phyloP scores from a whole-genome alignment of 2,113 vertebrate genomes.

The Lasiurus cinereus region DNA sequence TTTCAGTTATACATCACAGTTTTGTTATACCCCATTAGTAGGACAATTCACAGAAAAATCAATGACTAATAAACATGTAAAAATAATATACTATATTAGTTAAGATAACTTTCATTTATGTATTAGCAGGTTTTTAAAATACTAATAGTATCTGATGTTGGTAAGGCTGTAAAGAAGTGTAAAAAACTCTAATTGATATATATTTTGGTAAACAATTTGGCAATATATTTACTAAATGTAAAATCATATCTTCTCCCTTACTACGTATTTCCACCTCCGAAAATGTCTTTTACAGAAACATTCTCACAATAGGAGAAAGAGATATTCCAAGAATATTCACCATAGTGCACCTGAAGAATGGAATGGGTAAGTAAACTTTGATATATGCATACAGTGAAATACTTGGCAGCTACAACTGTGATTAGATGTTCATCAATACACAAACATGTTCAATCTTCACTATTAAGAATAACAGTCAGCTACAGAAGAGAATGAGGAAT shows the following conservation, averaged over 20 bases:
- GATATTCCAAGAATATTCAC: not conserved
- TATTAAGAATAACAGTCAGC: slow-evolving; percentile 1
- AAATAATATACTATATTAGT: not conserved
- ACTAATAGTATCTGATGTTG: slow-evolving; percentile 3
- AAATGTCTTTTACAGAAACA: slow-evolving; percentile 5
- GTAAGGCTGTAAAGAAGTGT: slow-evolving; percentile 6
- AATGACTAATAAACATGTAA: not conserved
- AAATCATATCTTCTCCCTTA: not conserved
- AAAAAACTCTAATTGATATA: not conserved
- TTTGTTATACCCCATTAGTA: not conserved
- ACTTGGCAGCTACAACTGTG: not conserved
- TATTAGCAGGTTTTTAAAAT: slow-evolving; percentile 40
- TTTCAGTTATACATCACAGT: slow-evolving; percentile 16
- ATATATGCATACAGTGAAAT: not conserved
- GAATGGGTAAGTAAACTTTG: not conserved
- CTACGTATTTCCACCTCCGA: not conserved
- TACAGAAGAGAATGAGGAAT: not conserved
- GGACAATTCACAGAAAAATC: slow-evolving; percentile 8
- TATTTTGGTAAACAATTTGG: slow-evolving; percentile 22
- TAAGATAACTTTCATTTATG: not conserved
- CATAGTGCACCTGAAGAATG: not conserved
- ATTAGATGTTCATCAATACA: not conserved
- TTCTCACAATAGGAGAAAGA: not conserved
- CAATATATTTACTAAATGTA: slow-evolving; percentile 26
- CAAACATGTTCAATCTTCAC: not conserved